Conservation (phyloP, 35 echinoderm and acorn worm species). For the Apostichopus californicus region DNA sequence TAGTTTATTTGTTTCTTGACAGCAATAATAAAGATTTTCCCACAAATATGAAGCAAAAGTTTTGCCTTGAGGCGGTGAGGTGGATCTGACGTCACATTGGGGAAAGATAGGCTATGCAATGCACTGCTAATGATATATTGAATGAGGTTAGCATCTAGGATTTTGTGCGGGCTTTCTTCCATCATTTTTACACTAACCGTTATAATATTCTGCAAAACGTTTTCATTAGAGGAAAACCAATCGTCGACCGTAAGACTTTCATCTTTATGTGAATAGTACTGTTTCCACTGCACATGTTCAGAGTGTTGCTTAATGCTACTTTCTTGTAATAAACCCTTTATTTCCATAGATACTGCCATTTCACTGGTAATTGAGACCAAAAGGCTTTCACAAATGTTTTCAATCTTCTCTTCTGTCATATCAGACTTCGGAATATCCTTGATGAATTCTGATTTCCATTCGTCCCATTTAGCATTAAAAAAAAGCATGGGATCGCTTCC, state of each 20-base stretch:
- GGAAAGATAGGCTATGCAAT: neutral
- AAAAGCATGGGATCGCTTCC: neutral
- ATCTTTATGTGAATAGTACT: constrained; percentile 7
- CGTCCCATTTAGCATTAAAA: neutral
- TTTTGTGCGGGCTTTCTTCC: neutral
- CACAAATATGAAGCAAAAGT: neutral
- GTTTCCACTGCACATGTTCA: neutral
- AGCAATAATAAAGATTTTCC: neutral
- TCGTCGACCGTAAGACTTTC: neutral
- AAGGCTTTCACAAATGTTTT: neutral
- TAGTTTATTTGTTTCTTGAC: neutral
- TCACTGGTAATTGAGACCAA: neutral
- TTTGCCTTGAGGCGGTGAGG: constrained; percentile 16
- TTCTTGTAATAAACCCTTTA: neutral
- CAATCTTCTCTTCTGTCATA: neutral
- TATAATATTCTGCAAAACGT: neutral
- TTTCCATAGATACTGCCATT: constrained; percentile 23
- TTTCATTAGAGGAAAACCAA: neutral
- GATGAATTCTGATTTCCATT: neutral
- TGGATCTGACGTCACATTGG: neutral
- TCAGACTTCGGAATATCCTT: neutral
- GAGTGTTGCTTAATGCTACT: neutral
- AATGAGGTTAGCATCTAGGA: neutral
- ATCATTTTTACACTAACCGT: neutral
- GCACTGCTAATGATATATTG: neutral